phyloP scores from a whole-genome alignment of 2,888 invertebrate species.

The Pachliopta kotzebuea region DNA sequence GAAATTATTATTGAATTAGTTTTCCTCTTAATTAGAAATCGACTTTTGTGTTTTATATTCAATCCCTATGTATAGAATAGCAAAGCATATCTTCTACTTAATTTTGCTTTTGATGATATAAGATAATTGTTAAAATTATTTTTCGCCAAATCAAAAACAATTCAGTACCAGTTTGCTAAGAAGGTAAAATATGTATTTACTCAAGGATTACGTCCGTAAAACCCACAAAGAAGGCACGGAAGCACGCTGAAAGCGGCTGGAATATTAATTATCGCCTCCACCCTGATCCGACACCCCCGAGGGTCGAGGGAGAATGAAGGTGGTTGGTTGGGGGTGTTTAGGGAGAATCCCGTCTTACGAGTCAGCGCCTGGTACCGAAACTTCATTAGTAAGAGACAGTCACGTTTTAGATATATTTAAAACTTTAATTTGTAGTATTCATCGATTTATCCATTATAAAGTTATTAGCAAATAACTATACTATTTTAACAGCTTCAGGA shows the following conservation, averaged over 20 bases:
- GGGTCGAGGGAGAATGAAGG: constrained; percentile 22
- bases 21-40: too few species aligned
- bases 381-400: constrained; percentile 42
- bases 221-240: constrained; percentile 43
- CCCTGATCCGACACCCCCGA: constrained; percentile 33
- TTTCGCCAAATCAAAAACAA: not conserved
- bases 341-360: constrained; percentile 41
- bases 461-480: too few species aligned
- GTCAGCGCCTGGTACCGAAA: constrained; percentile 64
- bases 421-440: too few species aligned
- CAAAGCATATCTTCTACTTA: too few species aligned
- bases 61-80: too few species aligned
- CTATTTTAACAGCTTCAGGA: too few species aligned
- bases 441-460: too few species aligned
- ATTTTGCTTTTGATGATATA: too few species aligned
- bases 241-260: constrained; percentile 41
- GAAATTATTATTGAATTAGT: too few species aligned
- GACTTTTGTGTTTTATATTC: too few species aligned
- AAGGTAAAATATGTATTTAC: constrained; percentile 25
- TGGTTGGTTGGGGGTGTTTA: constrained; percentile 20
- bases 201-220: constrained; percentile 34
- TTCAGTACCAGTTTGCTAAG: not conserved
- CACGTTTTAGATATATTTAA: not conserved
- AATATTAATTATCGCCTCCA: constrained; percentile 61
- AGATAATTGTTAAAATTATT: too few species aligned